Evolutionary conservation across 2,797 vertebrate species (phyloP).

Genomic region (Myripristis murdjan): DNA sequence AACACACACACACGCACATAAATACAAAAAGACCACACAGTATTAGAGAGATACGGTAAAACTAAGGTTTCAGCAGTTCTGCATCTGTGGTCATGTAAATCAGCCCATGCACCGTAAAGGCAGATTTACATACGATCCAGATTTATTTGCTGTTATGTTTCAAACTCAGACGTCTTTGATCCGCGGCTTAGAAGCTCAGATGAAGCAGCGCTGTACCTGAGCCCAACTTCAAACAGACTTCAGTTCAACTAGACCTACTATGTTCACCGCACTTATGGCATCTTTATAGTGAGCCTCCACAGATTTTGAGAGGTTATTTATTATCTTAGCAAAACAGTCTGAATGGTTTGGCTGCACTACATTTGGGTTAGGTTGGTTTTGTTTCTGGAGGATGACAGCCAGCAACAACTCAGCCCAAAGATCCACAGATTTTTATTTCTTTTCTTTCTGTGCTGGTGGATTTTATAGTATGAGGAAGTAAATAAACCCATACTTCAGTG

Average conservation of each 20-base stretch:
- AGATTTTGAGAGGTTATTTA: neutral
- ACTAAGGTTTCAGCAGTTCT: slow-evolving; percentile 24
- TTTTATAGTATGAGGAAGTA: neutral
- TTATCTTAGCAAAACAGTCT: neutral
- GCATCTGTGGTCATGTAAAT: slow-evolving; percentile 19
- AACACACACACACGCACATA: slow-evolving; percentile 26
- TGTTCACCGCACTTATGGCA: neutral
- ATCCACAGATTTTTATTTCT: neutral
- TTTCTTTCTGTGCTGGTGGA: neutral
- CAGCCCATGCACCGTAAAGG: slow-evolving; percentile 1
- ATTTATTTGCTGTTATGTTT: slow-evolving; percentile 21
- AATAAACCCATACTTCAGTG: neutral
- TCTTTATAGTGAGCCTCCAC: neutral
- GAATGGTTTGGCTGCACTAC: neutral
- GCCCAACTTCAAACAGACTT: neutral
- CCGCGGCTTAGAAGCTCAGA: neutral
- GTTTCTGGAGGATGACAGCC: neutral
- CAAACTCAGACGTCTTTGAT: slow-evolving; percentile 23
- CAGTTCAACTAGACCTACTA: neutral
- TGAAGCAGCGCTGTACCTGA: neutral
- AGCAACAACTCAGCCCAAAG: neutral
- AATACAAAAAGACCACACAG: slow-evolving; percentile 30
- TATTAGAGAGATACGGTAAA: neutral
- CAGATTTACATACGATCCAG: slow-evolving; percentile 26
- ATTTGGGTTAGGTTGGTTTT: neutral